These are phyloP conservation scores for Channa argus DNA, from an alignment of 2,113 vertebrate species.

Conservation along the genomic window DNA sequence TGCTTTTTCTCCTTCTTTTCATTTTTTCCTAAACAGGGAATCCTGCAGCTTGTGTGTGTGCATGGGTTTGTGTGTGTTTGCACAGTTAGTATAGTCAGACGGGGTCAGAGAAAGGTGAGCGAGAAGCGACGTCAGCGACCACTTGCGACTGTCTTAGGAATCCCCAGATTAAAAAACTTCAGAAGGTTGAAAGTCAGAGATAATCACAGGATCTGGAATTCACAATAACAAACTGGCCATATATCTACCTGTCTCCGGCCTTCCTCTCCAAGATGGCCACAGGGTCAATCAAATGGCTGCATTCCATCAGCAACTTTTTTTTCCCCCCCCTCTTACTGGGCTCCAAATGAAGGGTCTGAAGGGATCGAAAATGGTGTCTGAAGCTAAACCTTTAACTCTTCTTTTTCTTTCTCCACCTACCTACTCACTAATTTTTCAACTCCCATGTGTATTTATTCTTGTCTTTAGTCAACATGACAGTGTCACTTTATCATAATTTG, in stretches of 20 bases:
- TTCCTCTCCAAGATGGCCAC: slow-evolving; percentile 92
- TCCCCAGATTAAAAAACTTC: slow-evolving; percentile 95
- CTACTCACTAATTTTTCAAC: slow-evolving; percentile 1
- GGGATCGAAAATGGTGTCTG: slow-evolving; percentile 78
- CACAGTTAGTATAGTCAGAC: slow-evolving; percentile 24
- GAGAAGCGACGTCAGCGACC: slow-evolving; percentile 77
- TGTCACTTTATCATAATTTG: slow-evolving; percentile 10
- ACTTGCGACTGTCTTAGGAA: slow-evolving; percentile 90
- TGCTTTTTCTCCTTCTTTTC: slow-evolving; percentile 73
- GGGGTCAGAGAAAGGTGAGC: slow-evolving; percentile 90
- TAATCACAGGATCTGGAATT: slow-evolving; percentile 98
- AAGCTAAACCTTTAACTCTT: slow-evolving; percentile 51
- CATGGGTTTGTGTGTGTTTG: slow-evolving; percentile 35
- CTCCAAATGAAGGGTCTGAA: slow-evolving; percentile 75
- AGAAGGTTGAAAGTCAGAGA: slow-evolving; percentile 94
- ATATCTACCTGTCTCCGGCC: slow-evolving; percentile 98
- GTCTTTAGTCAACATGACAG: slow-evolving; percentile 11
- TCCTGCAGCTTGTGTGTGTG: slow-evolving; percentile 58
- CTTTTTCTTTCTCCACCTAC: slow-evolving; percentile 28
- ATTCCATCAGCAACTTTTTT: slow-evolving; percentile 86
- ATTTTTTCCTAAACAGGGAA: slow-evolving; percentile 59
- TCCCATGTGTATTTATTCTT: slow-evolving; percentile 39
- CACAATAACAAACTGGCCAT: slow-evolving; percentile 98
- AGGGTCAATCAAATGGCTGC: slow-evolving; percentile 92
- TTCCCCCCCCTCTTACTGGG: slow-evolving; percentile 62